Evolutionary conservation across 2,113 vertebrate species (phyloP).

Genomic region (Thalassoma bifasciatum): DNA sequence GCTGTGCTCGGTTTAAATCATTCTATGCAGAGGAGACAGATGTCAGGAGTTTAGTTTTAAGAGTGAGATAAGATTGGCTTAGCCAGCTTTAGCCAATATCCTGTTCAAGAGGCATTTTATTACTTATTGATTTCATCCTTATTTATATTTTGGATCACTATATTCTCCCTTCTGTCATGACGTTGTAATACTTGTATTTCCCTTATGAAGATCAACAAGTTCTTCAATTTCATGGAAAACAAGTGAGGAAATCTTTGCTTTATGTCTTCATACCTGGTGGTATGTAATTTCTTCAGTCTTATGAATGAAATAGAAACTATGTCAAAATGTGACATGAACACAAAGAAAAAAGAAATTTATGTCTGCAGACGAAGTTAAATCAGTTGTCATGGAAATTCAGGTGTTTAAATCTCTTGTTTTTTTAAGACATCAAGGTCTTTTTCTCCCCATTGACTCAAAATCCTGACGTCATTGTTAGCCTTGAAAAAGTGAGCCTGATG

Average conservation of each 20-base stretch:
- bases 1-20: not conserved
- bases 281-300: no score
- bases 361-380: not conserved
- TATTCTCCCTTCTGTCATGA: no score
- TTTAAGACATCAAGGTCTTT: not conserved
- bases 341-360: not conserved
- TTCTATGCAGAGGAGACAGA: slow-evolving; percentile 22
- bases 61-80: slow-evolving; percentile 15
- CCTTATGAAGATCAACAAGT: no score
- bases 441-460: not conserved
- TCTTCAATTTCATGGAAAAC: no score
- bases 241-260: no score
- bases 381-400: slow-evolving; percentile 4
- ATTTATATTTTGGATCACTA: no score
- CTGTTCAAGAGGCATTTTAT: no score
- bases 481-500: not conserved
- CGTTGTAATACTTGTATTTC: no score
- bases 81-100: slow-evolving; percentile 16
- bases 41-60: slow-evolving; percentile 10
- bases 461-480: not conserved
- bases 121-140: no score
- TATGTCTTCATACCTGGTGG: not conserved
- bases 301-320: not conserved
- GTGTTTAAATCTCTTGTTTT: not conserved
- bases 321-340: not conserved